Base-by-base conservation (phyloP, 2,797 vertebrate genomes). In the Gymnoscopelus braueri region DNA sequence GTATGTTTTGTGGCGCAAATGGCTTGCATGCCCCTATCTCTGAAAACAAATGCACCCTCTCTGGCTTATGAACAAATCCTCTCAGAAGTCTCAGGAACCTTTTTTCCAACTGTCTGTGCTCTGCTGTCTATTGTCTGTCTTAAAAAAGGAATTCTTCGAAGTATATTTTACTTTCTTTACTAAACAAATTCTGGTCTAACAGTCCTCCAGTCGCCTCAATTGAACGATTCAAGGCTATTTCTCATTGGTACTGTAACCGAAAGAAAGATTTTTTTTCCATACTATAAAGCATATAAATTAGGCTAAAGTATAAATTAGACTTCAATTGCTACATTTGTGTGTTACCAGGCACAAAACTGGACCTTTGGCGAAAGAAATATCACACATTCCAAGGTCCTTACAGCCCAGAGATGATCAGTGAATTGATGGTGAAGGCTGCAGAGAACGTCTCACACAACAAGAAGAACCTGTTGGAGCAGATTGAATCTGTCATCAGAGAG, bases 371-470 rank as follows among this genome's bases (percentile, higher is more conserved):
- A n/a, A 3, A 51, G 23, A 26, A 63, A 12, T 63, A 52, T 32
- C 0, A 14, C 48, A 63, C 61, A 35, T 51, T 63, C 49, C 61
- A 63, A 7, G 13, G 24, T 7, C 3, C 6, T 51, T 63, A 52
- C 24, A 63, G 24, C 49, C 49, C 48, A 32, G 61, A 52, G 5
- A 63, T 63, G 61, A 35, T 29, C 1, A 14, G 32, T 35, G 24
- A 63, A 4, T 26, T 63, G 61, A n/a, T 52, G 49, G 24, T 9
- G 61, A 63, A 63, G 61, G 24, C 23, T 0, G 48, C 23, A 14
- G 48, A 63, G 26, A 63, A 62, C 60, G 3, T 62, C 47, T 3
- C 12, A 4, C 49, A 62, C 47, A 63, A 51, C 48, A 51, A 63
- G 60, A 10, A 63, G 12, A 13, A 26, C 12, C 48, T 62, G n/a